These are phyloP conservation scores for Xenops minutus DNA, from an alignment of 2,797 vertebrate genomes.

Conservation along the genomic window DNA sequence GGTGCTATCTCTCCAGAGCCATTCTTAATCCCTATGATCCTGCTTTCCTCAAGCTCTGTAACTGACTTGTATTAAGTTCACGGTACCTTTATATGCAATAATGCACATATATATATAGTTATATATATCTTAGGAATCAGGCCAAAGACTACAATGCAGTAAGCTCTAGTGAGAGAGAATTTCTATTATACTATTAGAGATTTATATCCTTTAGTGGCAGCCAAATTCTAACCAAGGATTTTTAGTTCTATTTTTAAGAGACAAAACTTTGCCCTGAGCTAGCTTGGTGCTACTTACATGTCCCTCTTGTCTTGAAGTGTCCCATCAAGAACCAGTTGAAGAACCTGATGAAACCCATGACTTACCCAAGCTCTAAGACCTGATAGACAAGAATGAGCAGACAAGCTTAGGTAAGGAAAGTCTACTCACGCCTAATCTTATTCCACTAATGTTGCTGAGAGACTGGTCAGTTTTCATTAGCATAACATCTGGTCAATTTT, in stretches of 20 bases:
- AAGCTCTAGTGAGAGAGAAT: not conserved
- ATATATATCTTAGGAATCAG: not conserved
- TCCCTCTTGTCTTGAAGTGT: not conserved
- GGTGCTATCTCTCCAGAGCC: not conserved
- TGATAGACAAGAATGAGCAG: not conserved
- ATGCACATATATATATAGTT: not conserved
- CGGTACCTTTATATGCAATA: not conserved
- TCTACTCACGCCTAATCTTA: not conserved
- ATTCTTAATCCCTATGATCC: not conserved
- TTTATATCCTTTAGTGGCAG: not conserved
- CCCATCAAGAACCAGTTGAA: not conserved
- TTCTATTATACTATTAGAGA: not conserved
- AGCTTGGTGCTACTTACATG: not conserved
- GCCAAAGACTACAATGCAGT: not conserved
- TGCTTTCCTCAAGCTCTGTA: fast-evolving
- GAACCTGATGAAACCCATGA: not conserved
- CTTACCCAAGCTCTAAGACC: not conserved
- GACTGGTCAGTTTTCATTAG: not conserved
- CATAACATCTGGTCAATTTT: not conserved
- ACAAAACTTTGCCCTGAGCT: not conserved
- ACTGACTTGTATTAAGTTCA: fast-evolving
- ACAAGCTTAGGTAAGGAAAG: not conserved
- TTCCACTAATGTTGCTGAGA: not conserved
- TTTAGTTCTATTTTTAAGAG: not conserved
- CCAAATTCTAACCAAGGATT: not conserved